phyloP scores from a whole-genome alignment of 2,797 vertebrate species.

The Forpus xanthops region DNA sequence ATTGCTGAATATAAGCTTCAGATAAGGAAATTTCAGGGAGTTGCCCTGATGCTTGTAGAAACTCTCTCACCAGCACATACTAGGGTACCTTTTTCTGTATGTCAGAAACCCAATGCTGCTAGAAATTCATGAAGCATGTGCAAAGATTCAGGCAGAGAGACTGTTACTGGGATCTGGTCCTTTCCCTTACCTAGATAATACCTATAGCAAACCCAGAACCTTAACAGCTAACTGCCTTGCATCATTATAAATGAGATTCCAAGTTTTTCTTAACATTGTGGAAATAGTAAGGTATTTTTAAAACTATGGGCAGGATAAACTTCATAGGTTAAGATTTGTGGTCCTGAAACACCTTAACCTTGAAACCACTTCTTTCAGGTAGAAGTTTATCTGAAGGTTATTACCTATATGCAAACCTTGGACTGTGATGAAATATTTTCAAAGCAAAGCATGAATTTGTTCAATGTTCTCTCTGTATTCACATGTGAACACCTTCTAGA shows the following conservation, averaged over 20 bases:
- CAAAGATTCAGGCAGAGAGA: background rate
- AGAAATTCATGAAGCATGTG: background rate
- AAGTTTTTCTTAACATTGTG: background rate
- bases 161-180: background rate
- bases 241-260: background rate
- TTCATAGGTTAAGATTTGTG: background rate
- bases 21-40: background rate
- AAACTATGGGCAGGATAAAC: background rate
- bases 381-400: background rate
- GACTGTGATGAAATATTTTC: background rate
- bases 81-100: background rate
- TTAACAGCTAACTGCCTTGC: background rate
- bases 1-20: background rate
- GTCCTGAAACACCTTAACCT: background rate
- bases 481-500: background rate
- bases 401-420: background rate
- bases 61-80: accelerated
- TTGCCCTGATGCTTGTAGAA: background rate
- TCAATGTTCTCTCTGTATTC: background rate
- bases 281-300: background rate
- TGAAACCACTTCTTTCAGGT: background rate
- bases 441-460: background rate
- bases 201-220: background rate
- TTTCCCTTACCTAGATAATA: background rate
- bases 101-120: background rate